Percentiles rank a stretch among this genome's conserved stretches.
These are phyloP conservation scores for Cyrtorhinus lividipennis DNA, from an alignment of 1,140 invertebrate genomes.

Conservation along the genomic window DNA sequence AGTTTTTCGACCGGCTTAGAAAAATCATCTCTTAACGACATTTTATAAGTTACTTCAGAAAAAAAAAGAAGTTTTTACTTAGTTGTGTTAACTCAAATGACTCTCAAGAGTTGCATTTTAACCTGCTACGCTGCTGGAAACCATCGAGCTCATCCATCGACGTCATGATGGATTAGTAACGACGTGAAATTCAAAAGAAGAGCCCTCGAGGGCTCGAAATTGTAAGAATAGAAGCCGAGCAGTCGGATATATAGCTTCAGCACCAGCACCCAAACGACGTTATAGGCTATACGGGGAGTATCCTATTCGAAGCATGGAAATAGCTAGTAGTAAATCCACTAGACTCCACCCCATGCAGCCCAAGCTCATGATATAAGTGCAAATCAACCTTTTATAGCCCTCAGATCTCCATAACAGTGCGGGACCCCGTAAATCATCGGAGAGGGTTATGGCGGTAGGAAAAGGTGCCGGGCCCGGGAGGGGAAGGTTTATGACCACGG, in stretches of 20 bases:
- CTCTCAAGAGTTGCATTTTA: too few species aligned
- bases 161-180: too few species aligned
- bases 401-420: conserved; percentile 6
- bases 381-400: conserved; percentile 6
- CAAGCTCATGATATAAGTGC: conserved; percentile 9
- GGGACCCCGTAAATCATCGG: conserved; percentile 4
- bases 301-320: neutral
- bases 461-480: neutral
- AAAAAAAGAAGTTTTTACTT: too few species aligned
- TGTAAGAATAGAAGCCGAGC: neutral
- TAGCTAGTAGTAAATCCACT: neutral
- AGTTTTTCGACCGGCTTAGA: too few species aligned
- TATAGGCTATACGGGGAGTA: neutral
- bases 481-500: conserved; percentile 6
- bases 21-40: too few species aligned
- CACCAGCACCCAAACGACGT: neutral
- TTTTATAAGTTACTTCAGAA: too few species aligned
- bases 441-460: neutral
- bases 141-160: too few species aligned
- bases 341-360: neutral
- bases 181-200: neutral
- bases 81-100: too few species aligned
- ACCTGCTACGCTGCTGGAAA: too few species aligned
- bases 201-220: neutral
- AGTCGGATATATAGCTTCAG: neutral